Evolutionary conservation across 2,888 invertebrate species (phyloP), one percentile per base, ranked within the genome.

Genomic region (Acanthococcus lagerstroemiae): DNA sequence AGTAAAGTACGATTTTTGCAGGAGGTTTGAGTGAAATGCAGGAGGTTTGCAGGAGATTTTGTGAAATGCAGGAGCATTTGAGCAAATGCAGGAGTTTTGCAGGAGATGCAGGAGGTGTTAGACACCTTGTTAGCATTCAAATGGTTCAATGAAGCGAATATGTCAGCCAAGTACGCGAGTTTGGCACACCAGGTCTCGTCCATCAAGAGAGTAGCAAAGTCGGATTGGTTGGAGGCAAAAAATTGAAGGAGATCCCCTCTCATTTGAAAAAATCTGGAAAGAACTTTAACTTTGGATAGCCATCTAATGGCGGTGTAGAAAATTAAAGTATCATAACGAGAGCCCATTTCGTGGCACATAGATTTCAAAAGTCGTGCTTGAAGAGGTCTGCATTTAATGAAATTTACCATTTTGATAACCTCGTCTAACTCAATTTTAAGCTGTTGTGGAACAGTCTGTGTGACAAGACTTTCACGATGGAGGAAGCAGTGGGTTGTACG

Each of bases 331-430:
- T 56, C 56, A 37, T 30, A 56, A 56, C 37, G 37, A 56, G 56
- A 56, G 21, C 44, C 46, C 2, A 37, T 21, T 4, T 56, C 56
- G 24, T 37, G 21, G 21, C 37, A 37, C 26, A 48, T 24, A 15
- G 48, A 45, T 45, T 58, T 46, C 21, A 48, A 46, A 45, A 57
- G 22, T 44, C 57, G 9, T 57, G 57, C 44, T 57, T 57, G 25
- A 48, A 60, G 60, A 46, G 48, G 27, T 60, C 26, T 60, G 27
- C 45, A 60, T 60, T 60, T 60, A 60, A 48, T 60, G 48, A 46
- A 60, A 60, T 58, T 58, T 24, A 57, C 48, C 27, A 60, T 60
- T 60, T 60, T 26, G 50, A 60, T 27, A 3, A 60, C 48, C 21
- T 30, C 46, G 50, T 60, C 50, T 22, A 60, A 21, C 46, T 46